These are phyloP conservation scores for Toxotes lorentzi DNA, from an alignment of 2,797 vertebrate genomes.

Conservation along the genomic window DNA sequence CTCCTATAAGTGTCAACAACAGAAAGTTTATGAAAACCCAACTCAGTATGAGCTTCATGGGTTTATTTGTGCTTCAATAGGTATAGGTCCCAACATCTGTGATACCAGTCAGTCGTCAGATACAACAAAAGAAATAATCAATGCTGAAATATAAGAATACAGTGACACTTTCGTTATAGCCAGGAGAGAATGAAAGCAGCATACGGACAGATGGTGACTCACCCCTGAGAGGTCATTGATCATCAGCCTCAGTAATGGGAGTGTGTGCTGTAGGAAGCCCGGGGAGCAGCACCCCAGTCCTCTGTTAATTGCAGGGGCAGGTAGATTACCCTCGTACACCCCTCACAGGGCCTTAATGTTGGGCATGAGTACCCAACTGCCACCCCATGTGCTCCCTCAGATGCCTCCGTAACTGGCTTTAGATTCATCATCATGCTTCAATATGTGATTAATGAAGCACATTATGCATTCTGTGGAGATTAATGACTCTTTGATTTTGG, in stretches of 20 bases:
- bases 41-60: not conserved
- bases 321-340: constrained; percentile 76
- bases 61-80: too few relatives aligned
- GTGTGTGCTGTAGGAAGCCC: constrained; percentile 67
- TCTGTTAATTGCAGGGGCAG: constrained; percentile 84
- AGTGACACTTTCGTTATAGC: constrained; percentile 28
- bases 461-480: constrained; percentile 64
- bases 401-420: constrained; percentile 34
- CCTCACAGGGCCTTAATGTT: constrained; percentile 65
- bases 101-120: not conserved
- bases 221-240: constrained; percentile 75
- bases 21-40: not conserved
- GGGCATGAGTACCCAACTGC: constrained; percentile 50
- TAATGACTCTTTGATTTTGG: constrained; percentile 55
- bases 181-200: constrained; percentile 33
- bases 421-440: constrained; percentile 49
- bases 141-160: not conserved
- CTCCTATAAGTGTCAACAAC: not conserved
- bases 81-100: too few relatives aligned
- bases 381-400: constrained; percentile 54
- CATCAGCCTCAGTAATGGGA: constrained; percentile 74
- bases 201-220: constrained; percentile 79
- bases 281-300: constrained; percentile 72
- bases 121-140: not conserved
- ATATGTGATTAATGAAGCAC: constrained; percentile 68